Conservation (phyloP, 1,140 invertebrate species). For the Rhagoletis pomonella region DNA sequence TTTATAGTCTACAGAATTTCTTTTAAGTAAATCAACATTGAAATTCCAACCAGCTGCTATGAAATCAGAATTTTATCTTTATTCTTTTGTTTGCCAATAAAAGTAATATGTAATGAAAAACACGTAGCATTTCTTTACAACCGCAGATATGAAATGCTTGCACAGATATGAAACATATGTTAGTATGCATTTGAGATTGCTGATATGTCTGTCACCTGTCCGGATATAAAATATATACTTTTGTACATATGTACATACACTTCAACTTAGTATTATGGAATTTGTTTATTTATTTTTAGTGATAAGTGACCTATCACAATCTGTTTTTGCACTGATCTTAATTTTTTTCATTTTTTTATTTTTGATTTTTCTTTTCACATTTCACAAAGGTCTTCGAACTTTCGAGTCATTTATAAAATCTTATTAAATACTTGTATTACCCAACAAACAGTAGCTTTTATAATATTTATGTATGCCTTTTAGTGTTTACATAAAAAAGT, state of each 20-base stretch:
- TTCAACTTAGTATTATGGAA: neutral
- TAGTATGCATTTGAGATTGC: too few species aligned
- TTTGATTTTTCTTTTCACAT: neutral
- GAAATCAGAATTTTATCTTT: conserved; percentile 11
- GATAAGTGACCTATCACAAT: conserved; percentile 42
- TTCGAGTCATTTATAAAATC: conserved; percentile 31
- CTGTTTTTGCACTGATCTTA: neutral
- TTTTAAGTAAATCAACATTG: neutral
- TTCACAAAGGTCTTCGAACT: conserved; percentile 22
- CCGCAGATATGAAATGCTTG: neutral
- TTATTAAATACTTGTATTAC: neutral
- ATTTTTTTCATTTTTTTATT: neutral
- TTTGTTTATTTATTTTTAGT: conserved; percentile 1
- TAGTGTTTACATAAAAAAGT: conserved; percentile 1
- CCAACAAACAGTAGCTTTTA: neutral
- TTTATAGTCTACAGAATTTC: neutral
- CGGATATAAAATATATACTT: neutral
- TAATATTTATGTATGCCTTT: neutral
- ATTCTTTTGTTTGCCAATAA: neutral
- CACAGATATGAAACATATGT: too few species aligned
- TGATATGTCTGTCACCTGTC: neutral
- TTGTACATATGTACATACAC: neutral
- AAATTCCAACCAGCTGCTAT: neutral
- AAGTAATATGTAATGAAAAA: neutral
- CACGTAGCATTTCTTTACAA: neutral